A percentile compares a stretch with the other conserved stretches of the same genome.
phyloP scores from a whole-genome alignment of 2,797 vertebrate genomes.

The Alca torda region DNA sequence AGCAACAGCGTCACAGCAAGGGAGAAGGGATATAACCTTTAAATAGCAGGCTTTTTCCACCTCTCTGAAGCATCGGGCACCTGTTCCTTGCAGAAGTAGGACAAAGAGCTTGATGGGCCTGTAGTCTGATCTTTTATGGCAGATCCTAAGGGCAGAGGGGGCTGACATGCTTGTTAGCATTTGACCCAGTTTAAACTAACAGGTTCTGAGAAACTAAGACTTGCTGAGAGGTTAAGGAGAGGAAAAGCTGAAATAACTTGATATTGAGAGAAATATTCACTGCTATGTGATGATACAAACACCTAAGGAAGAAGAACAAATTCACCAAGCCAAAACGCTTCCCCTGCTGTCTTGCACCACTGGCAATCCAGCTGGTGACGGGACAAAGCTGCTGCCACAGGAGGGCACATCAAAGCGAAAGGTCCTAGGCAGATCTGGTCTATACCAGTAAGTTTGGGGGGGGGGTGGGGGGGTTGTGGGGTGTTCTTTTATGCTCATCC shows the following conservation, averaged over 20 bases:
- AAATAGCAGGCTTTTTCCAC: background rate
- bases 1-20: background rate
- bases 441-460: background rate
- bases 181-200: conserved; percentile 44
- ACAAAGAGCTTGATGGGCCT: background rate
- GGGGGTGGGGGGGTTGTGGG: too few species aligned
- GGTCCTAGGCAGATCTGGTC: background rate
- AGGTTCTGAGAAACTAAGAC: conserved; percentile 1
- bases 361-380: background rate
- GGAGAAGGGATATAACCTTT: background rate
- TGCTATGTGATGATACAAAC: background rate
- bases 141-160: background rate
- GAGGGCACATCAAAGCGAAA: background rate
- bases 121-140: conserved; percentile 15
- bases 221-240: background rate
- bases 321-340: background rate
- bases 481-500: background rate
- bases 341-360: background rate
- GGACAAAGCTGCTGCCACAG: background rate
- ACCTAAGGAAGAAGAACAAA: background rate
- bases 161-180: background rate
- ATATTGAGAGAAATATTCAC: background rate
- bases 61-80: background rate
- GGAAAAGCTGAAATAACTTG: background rate
- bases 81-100: conserved; percentile 10